Conservation (phyloP, 1,140 invertebrate species). For the Apis cerana region DNA sequence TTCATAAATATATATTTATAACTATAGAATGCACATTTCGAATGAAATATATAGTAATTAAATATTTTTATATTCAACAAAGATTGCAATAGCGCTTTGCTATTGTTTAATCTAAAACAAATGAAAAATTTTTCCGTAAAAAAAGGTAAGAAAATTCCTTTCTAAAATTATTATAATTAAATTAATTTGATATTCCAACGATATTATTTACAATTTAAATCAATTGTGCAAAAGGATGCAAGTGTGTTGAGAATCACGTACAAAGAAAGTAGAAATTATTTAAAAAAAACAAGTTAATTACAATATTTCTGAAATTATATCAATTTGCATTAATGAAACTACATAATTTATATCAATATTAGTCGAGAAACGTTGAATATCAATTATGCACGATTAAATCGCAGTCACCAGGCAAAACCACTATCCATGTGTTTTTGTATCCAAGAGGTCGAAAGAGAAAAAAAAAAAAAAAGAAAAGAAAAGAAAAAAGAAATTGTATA, state of each 20-base stretch:
- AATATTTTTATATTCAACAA: background rate
- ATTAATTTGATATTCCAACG: too few relatives aligned
- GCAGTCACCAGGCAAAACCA: background rate
- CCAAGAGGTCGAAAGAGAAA: slow-evolving; percentile 2
- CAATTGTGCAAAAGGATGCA: too few relatives aligned
- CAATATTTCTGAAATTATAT: background rate
- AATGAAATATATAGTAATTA: background rate
- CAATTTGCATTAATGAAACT: background rate
- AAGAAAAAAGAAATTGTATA: slow-evolving; percentile 34
- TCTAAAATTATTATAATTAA: too few relatives aligned
- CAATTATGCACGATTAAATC: slow-evolving; percentile 18
- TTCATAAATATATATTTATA: background rate
- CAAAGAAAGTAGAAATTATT: background rate
- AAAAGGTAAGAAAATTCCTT: too few relatives aligned
- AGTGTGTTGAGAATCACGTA: background rate
- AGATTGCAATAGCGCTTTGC: background rate
- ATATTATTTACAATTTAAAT: too few relatives aligned
- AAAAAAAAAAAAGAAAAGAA: slow-evolving; percentile 12
- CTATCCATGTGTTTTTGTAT: background rate
- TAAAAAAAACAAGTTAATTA: background rate
- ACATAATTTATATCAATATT: background rate
- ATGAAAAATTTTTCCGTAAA: too few relatives aligned
- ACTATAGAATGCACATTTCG: background rate
- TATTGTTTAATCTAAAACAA: background rate
- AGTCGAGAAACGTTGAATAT: slow-evolving; percentile 3